A percentile compares a stretch with the other conserved stretches of the same genome.
Evolutionary conservation across 1,140 invertebrate species (phyloP).

Genomic region (Ditylenchus dipsaci): DNA sequence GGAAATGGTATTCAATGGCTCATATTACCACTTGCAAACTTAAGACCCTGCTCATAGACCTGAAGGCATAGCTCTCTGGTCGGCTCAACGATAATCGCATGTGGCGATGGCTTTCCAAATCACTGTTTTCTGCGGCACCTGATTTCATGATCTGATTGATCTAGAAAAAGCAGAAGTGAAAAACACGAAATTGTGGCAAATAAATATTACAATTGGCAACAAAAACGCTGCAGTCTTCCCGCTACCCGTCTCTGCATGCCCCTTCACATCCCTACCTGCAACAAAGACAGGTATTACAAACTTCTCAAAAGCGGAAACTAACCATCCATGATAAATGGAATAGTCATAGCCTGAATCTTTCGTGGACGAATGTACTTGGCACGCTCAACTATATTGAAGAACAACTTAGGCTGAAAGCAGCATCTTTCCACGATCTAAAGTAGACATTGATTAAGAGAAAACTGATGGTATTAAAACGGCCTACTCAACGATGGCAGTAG

Average conservation of each 20-base stretch:
- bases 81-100: constrained; percentile 76
- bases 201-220: constrained; percentile 66
- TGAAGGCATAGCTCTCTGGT: constrained; percentile 86
- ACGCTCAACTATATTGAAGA: constrained; percentile 20
- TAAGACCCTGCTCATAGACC: constrained; percentile 61
- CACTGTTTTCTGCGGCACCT: constrained; percentile 53
- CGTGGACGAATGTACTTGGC: constrained; percentile 26
- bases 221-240: constrained; percentile 81
- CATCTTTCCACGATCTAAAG: constrained; percentile 3
- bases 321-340: constrained; percentile 31
- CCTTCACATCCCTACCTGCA: constrained; percentile 23
- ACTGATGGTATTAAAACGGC: no score
- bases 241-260: constrained; percentile 68
- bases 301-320: background rate
- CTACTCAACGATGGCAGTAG: constrained; percentile 8
- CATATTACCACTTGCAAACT: constrained; percentile 29
- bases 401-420: constrained; percentile 1
- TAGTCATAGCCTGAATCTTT: constrained; percentile 22
- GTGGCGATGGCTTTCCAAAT: constrained; percentile 1
- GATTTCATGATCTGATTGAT: constrained; percentile 69
- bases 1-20: no score
- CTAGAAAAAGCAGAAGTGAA: background rate
- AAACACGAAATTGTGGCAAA: no score
- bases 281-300: background rate
- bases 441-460: no score